These are phyloP conservation scores for Empis livida DNA, from an alignment of 2,888 invertebrate genomes.

Conservation along the genomic window DNA sequence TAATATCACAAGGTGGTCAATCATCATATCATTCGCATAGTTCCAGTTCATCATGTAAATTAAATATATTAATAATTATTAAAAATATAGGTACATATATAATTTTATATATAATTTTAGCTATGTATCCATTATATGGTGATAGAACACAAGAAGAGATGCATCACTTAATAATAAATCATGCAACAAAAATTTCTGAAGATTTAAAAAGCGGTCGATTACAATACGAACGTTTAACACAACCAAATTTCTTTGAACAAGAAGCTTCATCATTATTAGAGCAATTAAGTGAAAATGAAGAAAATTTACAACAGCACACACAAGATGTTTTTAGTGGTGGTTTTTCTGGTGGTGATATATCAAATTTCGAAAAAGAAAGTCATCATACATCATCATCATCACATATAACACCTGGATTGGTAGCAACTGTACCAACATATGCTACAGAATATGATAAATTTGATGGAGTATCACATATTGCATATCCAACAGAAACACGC, in stretches of 20 bases:
- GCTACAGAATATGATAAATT: constrained; percentile 23
- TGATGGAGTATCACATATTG: constrained; percentile 27
- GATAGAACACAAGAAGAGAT: constrained; percentile 27
- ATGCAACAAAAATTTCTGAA: constrained; percentile 23
- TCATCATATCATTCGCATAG: background rate
- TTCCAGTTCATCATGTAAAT: background rate
- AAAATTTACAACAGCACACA: constrained; percentile 14
- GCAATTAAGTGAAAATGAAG: constrained; percentile 12
- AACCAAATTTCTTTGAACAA: constrained; percentile 30
- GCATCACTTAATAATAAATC: constrained; percentile 17
- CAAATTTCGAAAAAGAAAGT: background rate
- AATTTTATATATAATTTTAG: constrained; percentile 13
- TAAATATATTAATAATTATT: background rate
- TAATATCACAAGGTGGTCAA: constrained; percentile 19
- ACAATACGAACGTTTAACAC: constrained; percentile 21
- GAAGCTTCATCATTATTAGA: constrained; percentile 25
- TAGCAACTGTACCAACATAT: constrained; percentile 13
- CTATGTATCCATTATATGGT: constrained; percentile 16
- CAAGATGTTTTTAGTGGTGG: constrained; percentile 17
- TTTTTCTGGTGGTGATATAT: constrained; percentile 2
- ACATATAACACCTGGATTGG: background rate
- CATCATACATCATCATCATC: background rate
- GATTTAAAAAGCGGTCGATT: constrained; percentile 27
- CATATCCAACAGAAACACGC: constrained; percentile 29
- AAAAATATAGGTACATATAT: no score